Evolutionary conservation across 2,888 invertebrate species (phyloP).

Genomic region (Protophormia terraenovae): DNA sequence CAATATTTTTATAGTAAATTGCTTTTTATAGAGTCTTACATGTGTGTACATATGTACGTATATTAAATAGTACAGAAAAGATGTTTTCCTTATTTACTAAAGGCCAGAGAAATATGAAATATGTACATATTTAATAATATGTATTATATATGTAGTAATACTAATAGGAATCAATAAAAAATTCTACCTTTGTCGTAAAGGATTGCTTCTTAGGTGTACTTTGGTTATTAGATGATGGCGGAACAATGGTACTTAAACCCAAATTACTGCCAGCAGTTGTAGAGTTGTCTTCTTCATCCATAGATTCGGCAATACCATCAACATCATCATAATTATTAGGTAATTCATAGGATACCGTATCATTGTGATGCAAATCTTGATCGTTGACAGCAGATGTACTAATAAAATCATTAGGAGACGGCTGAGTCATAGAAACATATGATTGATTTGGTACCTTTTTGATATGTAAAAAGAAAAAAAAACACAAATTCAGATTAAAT

Average conservation of each 20-base stretch:
- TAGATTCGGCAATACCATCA: slow-evolving; percentile 67
- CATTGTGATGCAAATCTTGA: neutral
- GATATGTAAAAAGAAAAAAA: no score
- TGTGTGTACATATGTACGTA: neutral
- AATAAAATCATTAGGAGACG: slow-evolving; percentile 16
- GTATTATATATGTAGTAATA: neutral
- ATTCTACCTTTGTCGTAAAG: slow-evolving; percentile 80
- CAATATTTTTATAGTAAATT: no score
- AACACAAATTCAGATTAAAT: neutral
- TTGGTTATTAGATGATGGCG: slow-evolving; percentile 73
- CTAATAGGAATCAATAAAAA: slow-evolving; percentile 79
- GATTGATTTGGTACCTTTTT: slow-evolving; percentile 32
- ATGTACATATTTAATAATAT: neutral
- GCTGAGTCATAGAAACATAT: slow-evolving; percentile 51
- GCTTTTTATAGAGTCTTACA: no score
- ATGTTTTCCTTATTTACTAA: no score
- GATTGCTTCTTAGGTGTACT: slow-evolving; percentile 78
- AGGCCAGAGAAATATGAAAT: no score
- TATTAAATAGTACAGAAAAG: no score
- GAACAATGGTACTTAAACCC: slow-evolving; percentile 67
- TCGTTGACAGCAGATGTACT: neutral
- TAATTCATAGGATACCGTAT: slow-evolving; percentile 76
- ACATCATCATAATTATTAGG: slow-evolving; percentile 71
- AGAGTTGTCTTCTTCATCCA: slow-evolving; percentile 64
- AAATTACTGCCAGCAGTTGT: slow-evolving; percentile 62